Evolutionary conservation across 2,888 invertebrate species (phyloP).

Genomic region (Archips xylosteana): DNA sequence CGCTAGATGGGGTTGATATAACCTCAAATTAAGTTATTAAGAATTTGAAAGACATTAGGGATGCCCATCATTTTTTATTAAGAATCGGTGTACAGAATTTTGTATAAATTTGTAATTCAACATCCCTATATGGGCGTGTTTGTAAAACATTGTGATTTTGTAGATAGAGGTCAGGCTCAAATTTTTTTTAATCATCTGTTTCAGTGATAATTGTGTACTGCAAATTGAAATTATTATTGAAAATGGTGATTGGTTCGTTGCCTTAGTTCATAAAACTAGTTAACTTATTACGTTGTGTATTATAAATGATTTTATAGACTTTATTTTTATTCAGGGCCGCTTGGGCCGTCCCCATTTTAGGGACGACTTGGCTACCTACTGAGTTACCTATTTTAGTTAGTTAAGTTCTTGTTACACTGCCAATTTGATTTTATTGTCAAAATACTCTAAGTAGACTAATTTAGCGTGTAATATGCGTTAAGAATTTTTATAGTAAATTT

Average conservation of each 20-base stretch:
- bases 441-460: conserved; percentile 65
- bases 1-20: conserved; percentile 89
- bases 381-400: conserved; percentile 71
- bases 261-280: conserved; percentile 47
- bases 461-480: conserved; percentile 62
- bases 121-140: conserved; percentile 58
- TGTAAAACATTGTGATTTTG: conserved; percentile 62
- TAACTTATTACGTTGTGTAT: conserved; percentile 53
- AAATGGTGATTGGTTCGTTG: conserved; percentile 41
- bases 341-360: conserved; percentile 54
- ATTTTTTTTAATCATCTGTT: conserved; percentile 42
- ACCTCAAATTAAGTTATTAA: conserved; percentile 47
- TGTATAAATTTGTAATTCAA: conserved; percentile 31
- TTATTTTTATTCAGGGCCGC: conserved; percentile 41
- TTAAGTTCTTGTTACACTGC: conserved; percentile 64
- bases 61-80: conserved; percentile 47
- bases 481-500: conserved; percentile 70
- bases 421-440: conserved; percentile 65
- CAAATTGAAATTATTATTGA: conserved; percentile 41
- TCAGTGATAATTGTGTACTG: conserved; percentile 34
- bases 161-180: conserved; percentile 52
- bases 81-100: conserved; percentile 40
- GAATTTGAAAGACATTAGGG: conserved; percentile 61
- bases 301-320: conserved; percentile 37
- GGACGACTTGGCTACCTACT: conserved; percentile 53